Evolutionary conservation across 1,140 invertebrate genomes (phyloP).

Genomic region (Brachionus paranguensis): DNA sequence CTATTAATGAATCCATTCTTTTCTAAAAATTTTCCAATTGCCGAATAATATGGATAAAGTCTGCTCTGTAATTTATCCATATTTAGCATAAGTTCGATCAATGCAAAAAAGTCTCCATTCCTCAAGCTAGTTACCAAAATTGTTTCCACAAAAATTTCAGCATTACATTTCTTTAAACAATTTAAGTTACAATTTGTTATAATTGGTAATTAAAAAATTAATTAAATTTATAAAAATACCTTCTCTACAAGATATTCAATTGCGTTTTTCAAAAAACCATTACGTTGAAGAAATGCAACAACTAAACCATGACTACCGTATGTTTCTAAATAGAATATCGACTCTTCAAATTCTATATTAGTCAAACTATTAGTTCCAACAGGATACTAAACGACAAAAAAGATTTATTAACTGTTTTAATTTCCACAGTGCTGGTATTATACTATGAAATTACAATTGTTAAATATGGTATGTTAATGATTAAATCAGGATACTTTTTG

Average conservation of each 20-base stretch:
- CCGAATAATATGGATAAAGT: slow-evolving; percentile 51
- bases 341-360: slow-evolving; percentile 45
- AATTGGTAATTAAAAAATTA: not conserved
- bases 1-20: slow-evolving; percentile 49
- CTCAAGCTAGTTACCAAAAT: slow-evolving; percentile 51
- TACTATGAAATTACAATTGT: too few species aligned
- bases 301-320: slow-evolving; percentile 51
- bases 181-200: not conserved
- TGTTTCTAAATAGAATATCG: slow-evolving; percentile 51
- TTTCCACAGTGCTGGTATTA: too few species aligned
- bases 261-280: slow-evolving; percentile 54
- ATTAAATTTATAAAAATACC: slow-evolving; percentile 42
- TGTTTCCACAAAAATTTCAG: slow-evolving; percentile 54
- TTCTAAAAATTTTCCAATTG: slow-evolving; percentile 52
- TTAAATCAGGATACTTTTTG: too few species aligned
- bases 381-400: too few species aligned
- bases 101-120: slow-evolving; percentile 47
- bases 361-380: slow-evolving; percentile 46
- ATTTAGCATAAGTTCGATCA: slow-evolving; percentile 50
- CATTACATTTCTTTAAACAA: slow-evolving; percentile 46
- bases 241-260: slow-evolving; percentile 51
- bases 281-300: slow-evolving; percentile 50
- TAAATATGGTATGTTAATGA: too few species aligned
- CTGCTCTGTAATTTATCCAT: slow-evolving; percentile 50
- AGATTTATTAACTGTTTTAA: too few species aligned